Evolutionary conservation across 2,888 invertebrate genomes (phyloP), one percentile per base, ranked within the genome.

Genomic region (Theretra japonica): DNA sequence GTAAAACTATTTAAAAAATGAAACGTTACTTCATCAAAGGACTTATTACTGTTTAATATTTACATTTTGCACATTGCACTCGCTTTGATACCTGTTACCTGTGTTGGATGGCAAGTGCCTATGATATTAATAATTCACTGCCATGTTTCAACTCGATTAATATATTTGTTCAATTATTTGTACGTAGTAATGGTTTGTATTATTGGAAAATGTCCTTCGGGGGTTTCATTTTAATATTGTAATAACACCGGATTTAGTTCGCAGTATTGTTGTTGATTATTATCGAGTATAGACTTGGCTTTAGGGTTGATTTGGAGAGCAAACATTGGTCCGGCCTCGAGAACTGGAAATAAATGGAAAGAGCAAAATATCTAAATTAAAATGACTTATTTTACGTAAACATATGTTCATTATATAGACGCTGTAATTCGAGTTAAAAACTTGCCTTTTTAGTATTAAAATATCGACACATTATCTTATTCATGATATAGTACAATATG

Each of bases 21-120:
- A 23, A 48, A 65, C 23, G 48, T 48, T 48, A 65, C 48, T 65
- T 48, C 65, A 65, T 58, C 69, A 69, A 69, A 69, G 69, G 58
- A 25, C 30, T 41, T 59, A 48, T 70, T 23, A 48, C 41, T 23
- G 33, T 30, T 23, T 33, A 58, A 48, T 23, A 25, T 65, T 65
- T 65, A 65, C 65, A 65, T 65, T 65, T 65, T 65, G 48, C 65
- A 65, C 41, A 65, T 17, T 48, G 48, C 65, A 11, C 15, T 41
- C 48, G 65, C 65, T 65, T 65, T 65, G 65, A 65, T 62, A 62
- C 33, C 48, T 48, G 65, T 23, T 48, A 62, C 33, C 41, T 48
- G 65, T 41, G 48, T 48, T 17, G 41, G 23, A 58, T 58, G 58
- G 58, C 58, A 48, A 65, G 48, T 11, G 60, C 60, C 33, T 41